A percentile compares a stretch with the other conserved stretches of the same genome.
Evolutionary conservation across 2,797 vertebrate species (phyloP).

Genomic region (Sternarchorhynchus goeldii): DNA sequence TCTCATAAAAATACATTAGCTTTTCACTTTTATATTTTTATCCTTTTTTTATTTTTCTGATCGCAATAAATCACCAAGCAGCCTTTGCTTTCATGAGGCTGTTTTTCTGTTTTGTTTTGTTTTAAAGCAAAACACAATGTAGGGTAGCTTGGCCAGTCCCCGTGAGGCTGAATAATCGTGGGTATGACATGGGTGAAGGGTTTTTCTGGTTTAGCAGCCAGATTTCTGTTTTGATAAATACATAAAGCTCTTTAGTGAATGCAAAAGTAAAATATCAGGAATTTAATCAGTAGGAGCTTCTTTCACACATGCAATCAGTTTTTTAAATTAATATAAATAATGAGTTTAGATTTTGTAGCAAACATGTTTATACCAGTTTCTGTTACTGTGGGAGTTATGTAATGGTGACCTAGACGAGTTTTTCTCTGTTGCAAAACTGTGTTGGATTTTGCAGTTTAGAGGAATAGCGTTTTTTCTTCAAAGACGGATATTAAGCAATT

Average conservation of each 20-base stretch:
- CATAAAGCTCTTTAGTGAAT: conserved; percentile 44
- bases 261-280: conserved; percentile 19
- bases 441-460: conserved; percentile 4
- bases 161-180: conserved; percentile 51
- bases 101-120: conserved; percentile 41
- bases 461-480: not conserved
- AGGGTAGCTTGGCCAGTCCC: conserved; percentile 49
- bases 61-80: conserved; percentile 48
- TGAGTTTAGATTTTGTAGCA: not conserved
- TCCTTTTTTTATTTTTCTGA: conserved; percentile 32
- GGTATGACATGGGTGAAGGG: conserved; percentile 33
- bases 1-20: too few relatives aligned
- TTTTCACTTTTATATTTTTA: too few relatives aligned
- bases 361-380: not conserved
- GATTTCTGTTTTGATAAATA: conserved; percentile 50
- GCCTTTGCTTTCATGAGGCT: conserved; percentile 50
- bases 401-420: conserved; percentile 19
- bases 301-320: conserved; percentile 5
- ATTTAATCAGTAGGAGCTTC: not conserved
- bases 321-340: conserved; percentile 7
- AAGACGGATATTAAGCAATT: not conserved
- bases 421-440: conserved; percentile 22
- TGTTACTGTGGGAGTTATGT: conserved; percentile 12
- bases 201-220: conserved; percentile 29
- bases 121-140: conserved; percentile 47